Base-by-base conservation (phyloP, 2,113 vertebrate species). In the Chaenocephalus aceratus region DNA sequence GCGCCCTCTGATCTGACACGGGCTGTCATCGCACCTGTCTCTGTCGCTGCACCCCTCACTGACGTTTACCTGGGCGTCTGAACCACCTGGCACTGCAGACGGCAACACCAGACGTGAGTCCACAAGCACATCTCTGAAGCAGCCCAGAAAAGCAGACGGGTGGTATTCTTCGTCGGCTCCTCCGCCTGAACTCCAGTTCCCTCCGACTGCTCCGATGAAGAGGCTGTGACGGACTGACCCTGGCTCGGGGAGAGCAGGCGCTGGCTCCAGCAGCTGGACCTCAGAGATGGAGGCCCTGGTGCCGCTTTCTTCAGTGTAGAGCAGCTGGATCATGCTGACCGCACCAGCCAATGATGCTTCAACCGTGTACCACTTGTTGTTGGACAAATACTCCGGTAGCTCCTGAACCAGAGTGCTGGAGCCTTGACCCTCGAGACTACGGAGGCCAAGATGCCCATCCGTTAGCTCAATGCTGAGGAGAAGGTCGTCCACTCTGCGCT, bases 81-180 rank as follows among this genome's bases (percentile, higher is more conserved):
- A 92, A 18, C 69, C 76, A 14, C 83, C 77, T 7, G 86, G 81
- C 4, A 81, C 30, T 18, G 77, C 76, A 70, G 86, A 94, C 0
- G 91, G 91, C 79, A 95, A 91, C 90, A 97, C 78, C 75, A 91
- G 67, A 41, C 64, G 89, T 6, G 89, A 95, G 84, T 95, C 95
- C 82, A 97, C 89, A 56, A 86, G 88, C 80, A 99, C 91, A 69
- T 99, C 97, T 87, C 95, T 95, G 80, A 99, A 94, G 88, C 97
- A 99, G 89, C 97, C 97, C 77, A 97, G 88, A 91, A 98, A 97
- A n/a, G 92, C 86, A 78, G 95, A 83, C 14, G 89, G 80, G 64
- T 91, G 36, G 45, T 85, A 90, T 5, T 57, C 64, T 76, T 65
- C 84, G 0, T 90, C 93, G 23, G 87, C 91, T 18, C 92, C 75